Evolutionary conservation across 1,140 invertebrate genomes (phyloP), one percentile per base, ranked within the genome.

Genomic region (Helicoverpa zea): DNA sequence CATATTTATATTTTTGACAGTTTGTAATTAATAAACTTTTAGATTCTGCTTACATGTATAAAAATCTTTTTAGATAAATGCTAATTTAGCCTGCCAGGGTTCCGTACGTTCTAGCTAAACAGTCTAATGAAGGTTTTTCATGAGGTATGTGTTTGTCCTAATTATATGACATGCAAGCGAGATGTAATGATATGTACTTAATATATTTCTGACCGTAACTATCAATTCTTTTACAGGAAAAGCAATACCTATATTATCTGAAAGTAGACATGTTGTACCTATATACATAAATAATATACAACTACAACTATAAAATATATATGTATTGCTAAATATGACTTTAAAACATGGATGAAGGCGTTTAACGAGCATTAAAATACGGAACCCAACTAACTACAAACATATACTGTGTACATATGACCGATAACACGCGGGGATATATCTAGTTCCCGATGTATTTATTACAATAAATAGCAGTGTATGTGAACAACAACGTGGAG

Each of bases 331-430:
- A 51, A 68, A 68, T 51, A 52, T 70, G 35, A 66, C n/a, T 43
- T 66, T 13, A 63, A 63, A 29, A 43, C 29, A 30, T 30, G 13
- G 29, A 63, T 63, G 29, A 14, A 29, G 13, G 16, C 14, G 16
- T 68, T 54, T 23, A 70, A 70, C 66, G 7, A 52, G 13, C 35
- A 70, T 47, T 29, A 29, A 70, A 54, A 54, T 70, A 70, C 66
- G 66, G 66, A 70, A 70, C 66, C 66, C 66, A 70, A 29, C 49
- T 70, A 70, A 51, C 49, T 70, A 70, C 47, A 23, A 52, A 70
- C 66, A 70, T 11, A 70, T 23, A 52, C 43, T 59, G n/a, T 47
- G 43, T 70, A 52, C 12, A 68, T 18, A 13, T 30, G 16, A 2
- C 29, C 52, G 13, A 64, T 43, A 64, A 43, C 35, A 13, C 61